Evolutionary conservation across 2,797 vertebrate genomes (phyloP), one percentile per base, ranked within the genome.

Genomic region (Enteromius paludinosus): DNA sequence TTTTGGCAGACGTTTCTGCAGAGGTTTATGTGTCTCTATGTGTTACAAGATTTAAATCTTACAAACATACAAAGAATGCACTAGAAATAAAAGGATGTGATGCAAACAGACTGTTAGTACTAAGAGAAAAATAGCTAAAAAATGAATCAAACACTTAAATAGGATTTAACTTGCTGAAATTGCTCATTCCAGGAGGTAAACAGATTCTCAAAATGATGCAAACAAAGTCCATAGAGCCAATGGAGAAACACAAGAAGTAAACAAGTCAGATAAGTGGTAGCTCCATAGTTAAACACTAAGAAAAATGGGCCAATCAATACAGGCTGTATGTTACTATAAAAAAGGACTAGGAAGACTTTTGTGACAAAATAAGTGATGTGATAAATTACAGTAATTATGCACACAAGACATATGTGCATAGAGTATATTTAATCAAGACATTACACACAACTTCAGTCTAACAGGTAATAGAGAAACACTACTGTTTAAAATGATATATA

Each of bases 11-110:
- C 38, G 14, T 77, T 87, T 83, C 88, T 88, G 74, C 89, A 89
- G 87, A 79, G 83, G 91, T 87, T 77, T 86, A 88, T 87, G 84
- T 89, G 84, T 47, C 38, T 35, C 75, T 83, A 82, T 85, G 89
- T 91, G 87, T 87, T 87, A 75, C 81, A 77, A 71, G 79, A 89
- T 43, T 75, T 73, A 12, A 18, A 18, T 85, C 89, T 90, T 85
- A 74, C 52, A 3, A 80, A 81, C 90, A 83, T 25, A 74, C 43
- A 69, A 25, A 62, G 18, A 69, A 59, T 28, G 43, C 64, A 54
- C 20, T 14, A 64, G 66, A 10, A 52, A 82, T 77, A 59, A 59
- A 66, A 54, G 5, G 77, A 11, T 1, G 80, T 72, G 15, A 3
- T 28, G 82, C 75, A 35, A 25, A 75, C 14, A 76, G 35, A 3